Percentiles rank a stretch among this genome's conserved stretches.
phyloP scores from a whole-genome alignment of 2,888 invertebrate genomes.

The Temnothorax ravouxi region DNA sequence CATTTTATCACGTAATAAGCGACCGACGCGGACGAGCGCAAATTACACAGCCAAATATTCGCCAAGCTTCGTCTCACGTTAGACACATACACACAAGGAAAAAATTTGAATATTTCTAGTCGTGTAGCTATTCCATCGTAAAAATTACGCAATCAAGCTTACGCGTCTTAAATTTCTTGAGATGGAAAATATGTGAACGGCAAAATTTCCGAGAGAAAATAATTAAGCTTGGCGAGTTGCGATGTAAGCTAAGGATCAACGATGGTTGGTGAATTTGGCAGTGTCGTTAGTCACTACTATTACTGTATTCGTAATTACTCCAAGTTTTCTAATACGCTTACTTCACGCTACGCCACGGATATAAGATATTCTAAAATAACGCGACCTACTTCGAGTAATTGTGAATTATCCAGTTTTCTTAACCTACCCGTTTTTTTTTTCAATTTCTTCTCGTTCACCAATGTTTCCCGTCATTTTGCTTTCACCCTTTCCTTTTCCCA shows the following conservation, averaged over 20 bases:
- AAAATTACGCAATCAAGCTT: conserved; percentile 6
- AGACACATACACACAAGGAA: background rate
- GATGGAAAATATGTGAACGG: background rate
- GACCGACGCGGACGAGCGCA: conserved; percentile 28
- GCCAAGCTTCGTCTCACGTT: background rate
- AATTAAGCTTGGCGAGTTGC: background rate
- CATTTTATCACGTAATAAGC: conserved; percentile 50
- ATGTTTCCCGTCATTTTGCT: conserved; percentile 9
- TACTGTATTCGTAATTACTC: conserved; percentile 61
- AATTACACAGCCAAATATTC: conserved; percentile 42
- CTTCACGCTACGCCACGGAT: conserved; percentile 41
- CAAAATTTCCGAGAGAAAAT: background rate
- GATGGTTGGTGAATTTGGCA: conserved; percentile 58
- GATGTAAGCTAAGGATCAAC: conserved; percentile 18
- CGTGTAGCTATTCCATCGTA: background rate
- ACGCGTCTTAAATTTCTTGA: background rate
- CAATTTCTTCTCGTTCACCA: conserved; percentile 37
- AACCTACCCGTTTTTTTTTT: conserved; percentile 52
- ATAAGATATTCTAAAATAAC: conserved; percentile 65
- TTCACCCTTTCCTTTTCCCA: conserved; percentile 23
- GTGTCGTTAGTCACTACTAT: conserved; percentile 10
- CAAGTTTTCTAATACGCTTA: conserved; percentile 60
- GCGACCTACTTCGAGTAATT: conserved; percentile 71
- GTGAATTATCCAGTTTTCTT: conserved; percentile 56
- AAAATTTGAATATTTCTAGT: background rate